These are phyloP conservation scores for Torymus tubicola DNA, from an alignment of 2,888 invertebrate genomes.

Conservation along the genomic window DNA sequence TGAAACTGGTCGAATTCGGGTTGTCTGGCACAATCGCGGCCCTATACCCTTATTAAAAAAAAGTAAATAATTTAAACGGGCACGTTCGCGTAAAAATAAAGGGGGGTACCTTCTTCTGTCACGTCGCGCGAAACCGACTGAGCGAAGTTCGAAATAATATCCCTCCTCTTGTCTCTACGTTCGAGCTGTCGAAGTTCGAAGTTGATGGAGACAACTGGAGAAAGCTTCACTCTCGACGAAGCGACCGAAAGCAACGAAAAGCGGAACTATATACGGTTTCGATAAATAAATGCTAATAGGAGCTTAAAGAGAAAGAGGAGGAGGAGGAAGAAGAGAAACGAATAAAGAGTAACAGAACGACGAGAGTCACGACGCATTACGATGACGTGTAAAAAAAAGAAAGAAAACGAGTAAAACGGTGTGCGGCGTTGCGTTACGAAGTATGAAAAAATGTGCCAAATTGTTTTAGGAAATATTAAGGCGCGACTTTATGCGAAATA, in stretches of 20 bases:
- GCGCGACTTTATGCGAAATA: conserved; percentile 35
- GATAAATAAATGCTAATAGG: background rate
- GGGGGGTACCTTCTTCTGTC: too few species aligned
- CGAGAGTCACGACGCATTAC: background rate
- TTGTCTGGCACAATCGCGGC: too few species aligned
- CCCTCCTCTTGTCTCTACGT: too few species aligned
- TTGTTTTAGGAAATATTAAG: conserved; percentile 48
- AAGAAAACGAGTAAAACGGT: conserved; percentile 5
- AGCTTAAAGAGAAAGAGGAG: background rate
- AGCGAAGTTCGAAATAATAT: too few species aligned
- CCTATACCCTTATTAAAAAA: too few species aligned
- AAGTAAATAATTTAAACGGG: too few species aligned
- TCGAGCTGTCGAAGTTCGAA: too few species aligned
- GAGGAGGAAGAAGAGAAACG: background rate
- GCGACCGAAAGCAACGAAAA: conserved; percentile 47
- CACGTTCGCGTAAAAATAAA: too few species aligned
- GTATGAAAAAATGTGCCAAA: conserved; percentile 54
- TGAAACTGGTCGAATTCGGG: too few species aligned
- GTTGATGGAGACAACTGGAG: too few species aligned
- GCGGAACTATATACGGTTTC: background rate
- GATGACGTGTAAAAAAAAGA: background rate
- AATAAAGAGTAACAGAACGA: background rate
- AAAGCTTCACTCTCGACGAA: background rate
- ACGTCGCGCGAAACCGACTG: too few species aligned
- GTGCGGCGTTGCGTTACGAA: conserved; percentile 24